phyloP scores from a whole-genome alignment of 2,797 vertebrate genomes.

The Sitta carolinensis region DNA sequence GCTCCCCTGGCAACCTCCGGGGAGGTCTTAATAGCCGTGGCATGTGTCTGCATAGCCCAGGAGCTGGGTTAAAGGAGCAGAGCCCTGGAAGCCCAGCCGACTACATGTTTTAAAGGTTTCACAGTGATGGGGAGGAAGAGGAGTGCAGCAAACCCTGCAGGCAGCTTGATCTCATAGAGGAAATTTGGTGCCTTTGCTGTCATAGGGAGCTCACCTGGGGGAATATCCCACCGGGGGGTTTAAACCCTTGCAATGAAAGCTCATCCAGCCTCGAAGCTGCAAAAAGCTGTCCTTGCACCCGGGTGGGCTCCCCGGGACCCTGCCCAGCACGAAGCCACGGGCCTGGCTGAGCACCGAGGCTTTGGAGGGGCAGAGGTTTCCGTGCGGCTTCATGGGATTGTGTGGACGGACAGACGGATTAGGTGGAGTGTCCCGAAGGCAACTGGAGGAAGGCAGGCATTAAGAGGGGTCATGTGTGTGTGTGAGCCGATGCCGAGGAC shows the following conservation, averaged over 20 bases:
- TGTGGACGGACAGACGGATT: not conserved
- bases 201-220: accelerated
- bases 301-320: accelerated
- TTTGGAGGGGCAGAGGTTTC: not conserved
- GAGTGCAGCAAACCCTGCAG: accelerated
- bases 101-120: not conserved
- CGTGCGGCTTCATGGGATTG: not conserved
- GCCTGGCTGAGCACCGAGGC: not conserved
- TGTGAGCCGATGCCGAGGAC: not conserved
- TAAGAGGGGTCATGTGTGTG: constrained; percentile 9
- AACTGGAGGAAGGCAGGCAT: not conserved
- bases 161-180: not conserved
- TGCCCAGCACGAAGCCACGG: accelerated
- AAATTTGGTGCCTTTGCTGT: not conserved
- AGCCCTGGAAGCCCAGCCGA: accelerated
- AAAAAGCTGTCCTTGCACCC: not conserved
- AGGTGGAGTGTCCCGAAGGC: not conserved
- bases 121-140: accelerated
- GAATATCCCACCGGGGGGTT: not conserved
- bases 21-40: not conserved
- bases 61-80: not conserved
- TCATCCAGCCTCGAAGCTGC: not conserved
- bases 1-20: accelerated
- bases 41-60: not conserved
- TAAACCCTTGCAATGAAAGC: not conserved